Percentiles rank a stretch among this genome's conserved stretches.
phyloP scores from a whole-genome alignment of 2,797 vertebrate genomes.

The Ataeniobius toweri region DNA sequence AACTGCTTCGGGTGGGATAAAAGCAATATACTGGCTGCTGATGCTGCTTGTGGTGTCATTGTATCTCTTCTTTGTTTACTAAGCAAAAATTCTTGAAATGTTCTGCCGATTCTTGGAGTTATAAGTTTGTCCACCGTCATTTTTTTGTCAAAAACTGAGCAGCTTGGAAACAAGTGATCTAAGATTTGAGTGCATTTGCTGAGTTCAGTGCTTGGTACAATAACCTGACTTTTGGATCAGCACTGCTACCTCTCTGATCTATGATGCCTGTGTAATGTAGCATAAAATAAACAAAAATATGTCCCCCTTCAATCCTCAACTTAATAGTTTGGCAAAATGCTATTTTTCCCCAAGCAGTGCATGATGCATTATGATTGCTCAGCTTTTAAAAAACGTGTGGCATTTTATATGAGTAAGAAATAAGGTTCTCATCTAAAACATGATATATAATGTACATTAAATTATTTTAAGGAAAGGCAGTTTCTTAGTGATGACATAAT shows the following conservation, averaged over 20 bases:
- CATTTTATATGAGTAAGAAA: not conserved
- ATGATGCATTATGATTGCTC: not conserved
- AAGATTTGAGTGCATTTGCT: not conserved
- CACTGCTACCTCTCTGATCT: not conserved
- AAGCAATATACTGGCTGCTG: not conserved
- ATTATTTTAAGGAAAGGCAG: not conserved
- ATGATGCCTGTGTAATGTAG: not conserved
- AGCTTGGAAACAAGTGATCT: not conserved
- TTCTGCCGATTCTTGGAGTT: not conserved
- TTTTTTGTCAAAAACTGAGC: not conserved
- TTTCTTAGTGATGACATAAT: not conserved
- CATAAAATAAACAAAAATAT: not conserved
- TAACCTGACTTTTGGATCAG: not conserved
- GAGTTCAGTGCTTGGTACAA: not conserved
- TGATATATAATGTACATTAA: not conserved
- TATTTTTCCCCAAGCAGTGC: not conserved
- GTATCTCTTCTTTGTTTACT: not conserved
- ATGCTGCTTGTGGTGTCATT: not conserved
- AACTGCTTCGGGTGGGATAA: not conserved
- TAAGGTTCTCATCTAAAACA: not conserved
- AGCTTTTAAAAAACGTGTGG: not conserved
- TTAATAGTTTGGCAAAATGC: not conserved
- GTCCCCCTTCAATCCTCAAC: not conserved
- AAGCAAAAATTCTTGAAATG: not conserved
- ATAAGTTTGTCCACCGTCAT: not conserved